phyloP scores from a whole-genome alignment of 2,888 invertebrate species.

The Amphipyra berbera region DNA sequence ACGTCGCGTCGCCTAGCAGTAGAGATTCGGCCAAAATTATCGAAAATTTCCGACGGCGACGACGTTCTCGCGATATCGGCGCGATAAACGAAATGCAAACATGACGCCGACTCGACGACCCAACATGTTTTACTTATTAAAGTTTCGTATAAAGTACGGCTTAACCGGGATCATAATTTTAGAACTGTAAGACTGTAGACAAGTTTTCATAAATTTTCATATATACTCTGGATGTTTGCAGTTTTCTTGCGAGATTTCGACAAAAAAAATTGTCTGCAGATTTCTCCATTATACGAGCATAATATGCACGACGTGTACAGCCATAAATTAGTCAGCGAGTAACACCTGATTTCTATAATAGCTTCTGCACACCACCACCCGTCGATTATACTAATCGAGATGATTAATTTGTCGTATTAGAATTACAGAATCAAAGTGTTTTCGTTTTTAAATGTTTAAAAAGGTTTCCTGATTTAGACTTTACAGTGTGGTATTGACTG shows the following conservation, averaged over 20 bases:
- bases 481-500: slow-evolving; percentile 47
- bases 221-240: neutral
- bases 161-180: slow-evolving; percentile 14
- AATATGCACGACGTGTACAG: slow-evolving; percentile 1
- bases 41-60: slow-evolving; percentile 74
- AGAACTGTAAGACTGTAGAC: neutral
- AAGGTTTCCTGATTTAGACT: slow-evolving; percentile 35
- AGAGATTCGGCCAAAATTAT: slow-evolving; percentile 69
- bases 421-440: slow-evolving; percentile 8
- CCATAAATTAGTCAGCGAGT: slow-evolving; percentile 26
- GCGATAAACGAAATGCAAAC: slow-evolving; percentile 79
- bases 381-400: slow-evolving; percentile 29
- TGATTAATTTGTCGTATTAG: slow-evolving; percentile 21
- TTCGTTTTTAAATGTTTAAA: slow-evolving; percentile 21
- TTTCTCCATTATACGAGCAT: slow-evolving; percentile 15
- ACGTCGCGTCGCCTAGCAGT: slow-evolving; percentile 54
- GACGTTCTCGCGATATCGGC: slow-evolving; percentile 63
- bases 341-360: slow-evolving; percentile 30
- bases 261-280: slow-evolving; percentile 1
- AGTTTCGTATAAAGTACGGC: slow-evolving; percentile 28
- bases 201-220: neutral
- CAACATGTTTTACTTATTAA: slow-evolving; percentile 49
- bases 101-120: slow-evolving; percentile 61
- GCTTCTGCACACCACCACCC: slow-evolving; percentile 9
- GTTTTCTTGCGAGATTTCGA: neutral